phyloP scores from a whole-genome alignment of 2,797 vertebrate species.

The Neosilurus mollespiculum region DNA sequence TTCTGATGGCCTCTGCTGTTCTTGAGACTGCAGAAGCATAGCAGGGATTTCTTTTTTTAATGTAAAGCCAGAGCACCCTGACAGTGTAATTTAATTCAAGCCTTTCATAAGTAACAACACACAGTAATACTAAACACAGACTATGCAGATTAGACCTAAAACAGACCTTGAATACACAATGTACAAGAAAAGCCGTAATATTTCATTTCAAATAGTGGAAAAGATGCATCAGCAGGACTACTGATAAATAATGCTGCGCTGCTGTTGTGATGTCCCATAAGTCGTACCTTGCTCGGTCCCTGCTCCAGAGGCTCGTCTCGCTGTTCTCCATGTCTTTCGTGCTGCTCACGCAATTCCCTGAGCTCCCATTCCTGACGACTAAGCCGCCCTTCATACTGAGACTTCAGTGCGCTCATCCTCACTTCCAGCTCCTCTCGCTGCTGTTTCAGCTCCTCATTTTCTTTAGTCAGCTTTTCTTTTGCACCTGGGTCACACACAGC shows the following conservation, averaged over 20 bases:
- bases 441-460: slow-evolving; percentile 91
- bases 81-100: neutral
- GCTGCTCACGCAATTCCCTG: slow-evolving; percentile 84
- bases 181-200: neutral
- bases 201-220: neutral
- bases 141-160: neutral
- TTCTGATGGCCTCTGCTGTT: slow-evolving; percentile 85
- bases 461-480: slow-evolving; percentile 88
- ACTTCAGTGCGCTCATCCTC: slow-evolving; percentile 90
- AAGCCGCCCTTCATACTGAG: slow-evolving; percentile 92
- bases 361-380: slow-evolving; percentile 91
- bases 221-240: neutral
- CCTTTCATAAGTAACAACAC: neutral
- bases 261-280: neutral
- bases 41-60: neutral
- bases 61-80: neutral
- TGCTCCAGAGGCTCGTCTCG: slow-evolving; percentile 87
- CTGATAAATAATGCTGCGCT: neutral
- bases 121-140: neutral
- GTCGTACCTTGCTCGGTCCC: slow-evolving; percentile 81
- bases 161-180: neutral
- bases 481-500: slow-evolving; percentile 65
- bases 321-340: slow-evolving; percentile 80
- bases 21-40: slow-evolving; percentile 76
- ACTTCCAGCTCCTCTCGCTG: slow-evolving; percentile 92